Conservation (phyloP, 2,113 vertebrate species). For the Sinosuthora webbiana region DNA sequence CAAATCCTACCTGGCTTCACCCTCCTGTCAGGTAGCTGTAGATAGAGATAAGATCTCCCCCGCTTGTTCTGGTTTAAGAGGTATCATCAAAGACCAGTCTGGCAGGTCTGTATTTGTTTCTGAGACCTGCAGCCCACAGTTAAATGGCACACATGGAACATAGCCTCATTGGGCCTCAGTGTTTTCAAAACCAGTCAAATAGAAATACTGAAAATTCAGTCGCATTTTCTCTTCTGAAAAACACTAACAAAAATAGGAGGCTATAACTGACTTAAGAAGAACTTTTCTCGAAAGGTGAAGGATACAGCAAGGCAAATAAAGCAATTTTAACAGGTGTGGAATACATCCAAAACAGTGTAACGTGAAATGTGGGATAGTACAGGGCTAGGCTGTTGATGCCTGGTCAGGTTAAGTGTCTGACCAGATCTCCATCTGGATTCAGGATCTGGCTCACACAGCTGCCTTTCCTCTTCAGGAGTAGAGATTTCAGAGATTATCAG, state of each 20-base stretch:
- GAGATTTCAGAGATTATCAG: neutral
- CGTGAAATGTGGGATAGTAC: neutral
- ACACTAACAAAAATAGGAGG: neutral
- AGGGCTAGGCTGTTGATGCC: neutral
- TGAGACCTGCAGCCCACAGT: neutral
- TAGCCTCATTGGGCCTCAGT: neutral
- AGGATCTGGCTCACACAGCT: neutral
- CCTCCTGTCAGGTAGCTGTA: neutral
- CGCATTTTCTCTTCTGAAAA: neutral
- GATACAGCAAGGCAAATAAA: neutral
- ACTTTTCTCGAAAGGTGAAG: neutral
- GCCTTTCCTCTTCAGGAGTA: neutral
- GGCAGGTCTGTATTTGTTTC: neutral
- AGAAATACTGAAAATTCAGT: neutral
- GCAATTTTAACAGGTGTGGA: neutral
- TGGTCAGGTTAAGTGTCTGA: neutral
- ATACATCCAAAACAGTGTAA: neutral
- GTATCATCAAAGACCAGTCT: neutral
- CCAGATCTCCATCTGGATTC: neutral
- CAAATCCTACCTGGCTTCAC: accelerated
- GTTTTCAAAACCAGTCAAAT: neutral
- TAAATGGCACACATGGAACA: neutral
- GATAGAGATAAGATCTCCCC: neutral
- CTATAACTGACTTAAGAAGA: neutral
- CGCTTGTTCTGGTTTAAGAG: neutral